phyloP scores from a whole-genome alignment of 2,888 invertebrate genomes.

The Muscina levida region DNA sequence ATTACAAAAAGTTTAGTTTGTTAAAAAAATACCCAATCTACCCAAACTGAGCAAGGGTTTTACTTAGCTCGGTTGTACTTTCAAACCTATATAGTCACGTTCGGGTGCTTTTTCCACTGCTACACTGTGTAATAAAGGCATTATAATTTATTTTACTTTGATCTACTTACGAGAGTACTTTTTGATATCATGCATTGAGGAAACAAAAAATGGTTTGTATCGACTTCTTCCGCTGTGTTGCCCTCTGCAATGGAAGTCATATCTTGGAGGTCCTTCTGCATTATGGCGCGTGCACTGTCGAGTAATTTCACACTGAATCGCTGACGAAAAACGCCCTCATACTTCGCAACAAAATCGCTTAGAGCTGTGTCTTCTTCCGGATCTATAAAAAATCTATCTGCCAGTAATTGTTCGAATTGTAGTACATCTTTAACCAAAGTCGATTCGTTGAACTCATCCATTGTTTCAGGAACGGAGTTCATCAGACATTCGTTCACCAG shows the following conservation, averaged over 20 bases:
- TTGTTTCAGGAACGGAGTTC: slow-evolving; percentile 88
- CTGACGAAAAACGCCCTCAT: slow-evolving; percentile 88
- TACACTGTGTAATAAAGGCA: too few species aligned
- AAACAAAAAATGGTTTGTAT: slow-evolving; percentile 75
- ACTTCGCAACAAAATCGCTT: slow-evolving; percentile 86
- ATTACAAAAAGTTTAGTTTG: too few species aligned
- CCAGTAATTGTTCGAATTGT: slow-evolving; percentile 84
- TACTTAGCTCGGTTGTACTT: too few species aligned
- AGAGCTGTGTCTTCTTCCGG: slow-evolving; percentile 82
- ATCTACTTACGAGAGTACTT: slow-evolving; percentile 79
- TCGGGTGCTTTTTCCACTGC: too few species aligned
- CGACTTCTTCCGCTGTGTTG: slow-evolving; percentile 70
- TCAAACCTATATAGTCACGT: too few species aligned
- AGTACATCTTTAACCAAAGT: slow-evolving; percentile 84
- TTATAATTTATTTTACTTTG: too few species aligned
- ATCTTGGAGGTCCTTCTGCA: slow-evolving; percentile 90
- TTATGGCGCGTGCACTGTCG: slow-evolving; percentile 85
- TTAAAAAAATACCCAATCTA: too few species aligned
- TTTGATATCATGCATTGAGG: slow-evolving; percentile 79
- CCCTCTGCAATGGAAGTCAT: slow-evolving; percentile 83
- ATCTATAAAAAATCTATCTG: slow-evolving; percentile 82
- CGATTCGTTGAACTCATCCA: slow-evolving; percentile 86
- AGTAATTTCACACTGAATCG: slow-evolving; percentile 88
- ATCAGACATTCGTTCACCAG: slow-evolving; percentile 88
- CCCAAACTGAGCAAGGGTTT: too few species aligned